A percentile compares a stretch with the other conserved stretches of the same genome.
phyloP scores from a whole-genome alignment of 2,888 invertebrate species.

The Tillus elongatus region DNA sequence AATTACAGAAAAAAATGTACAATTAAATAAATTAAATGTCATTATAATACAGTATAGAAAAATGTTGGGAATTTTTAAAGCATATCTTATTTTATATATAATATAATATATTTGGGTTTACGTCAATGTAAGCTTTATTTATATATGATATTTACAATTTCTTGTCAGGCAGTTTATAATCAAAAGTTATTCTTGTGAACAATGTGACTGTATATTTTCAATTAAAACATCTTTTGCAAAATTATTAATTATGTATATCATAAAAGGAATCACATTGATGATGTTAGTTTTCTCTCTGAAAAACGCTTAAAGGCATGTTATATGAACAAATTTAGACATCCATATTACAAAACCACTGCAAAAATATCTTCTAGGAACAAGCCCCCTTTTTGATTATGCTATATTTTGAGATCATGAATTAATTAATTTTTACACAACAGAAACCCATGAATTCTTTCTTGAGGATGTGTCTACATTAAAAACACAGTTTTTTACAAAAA shows the following conservation, averaged over 20 bases:
- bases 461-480: too few relatives aligned
- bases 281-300: slow-evolving; percentile 9
- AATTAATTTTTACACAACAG: too few relatives aligned
- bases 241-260: too few relatives aligned
- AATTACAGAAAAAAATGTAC: slow-evolving; percentile 34
- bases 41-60: slow-evolving; percentile 7
- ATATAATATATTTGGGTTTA: neutral
- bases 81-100: slow-evolving; percentile 8
- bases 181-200: neutral
- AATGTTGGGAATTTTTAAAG: slow-evolving; percentile 10
- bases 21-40: slow-evolving; percentile 27
- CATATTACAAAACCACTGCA: slow-evolving; percentile 35
- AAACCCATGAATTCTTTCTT: too few relatives aligned
- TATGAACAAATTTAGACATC: slow-evolving; percentile 26
- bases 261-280: too few relatives aligned
- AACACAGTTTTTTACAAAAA: too few relatives aligned
- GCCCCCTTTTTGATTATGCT: slow-evolving; percentile 31
- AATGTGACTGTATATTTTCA: too few relatives aligned
- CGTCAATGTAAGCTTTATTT: neutral
- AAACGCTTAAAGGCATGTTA: slow-evolving; percentile 16
- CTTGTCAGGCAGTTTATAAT: neutral
- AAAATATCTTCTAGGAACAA: slow-evolving; percentile 33
- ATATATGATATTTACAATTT: neutral
- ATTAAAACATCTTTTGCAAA: too few relatives aligned
- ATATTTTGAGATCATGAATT: slow-evolving; percentile 29